Conservation (phyloP, 1,140 invertebrate genomes). For the Stegodyphus mimosarum region DNA sequence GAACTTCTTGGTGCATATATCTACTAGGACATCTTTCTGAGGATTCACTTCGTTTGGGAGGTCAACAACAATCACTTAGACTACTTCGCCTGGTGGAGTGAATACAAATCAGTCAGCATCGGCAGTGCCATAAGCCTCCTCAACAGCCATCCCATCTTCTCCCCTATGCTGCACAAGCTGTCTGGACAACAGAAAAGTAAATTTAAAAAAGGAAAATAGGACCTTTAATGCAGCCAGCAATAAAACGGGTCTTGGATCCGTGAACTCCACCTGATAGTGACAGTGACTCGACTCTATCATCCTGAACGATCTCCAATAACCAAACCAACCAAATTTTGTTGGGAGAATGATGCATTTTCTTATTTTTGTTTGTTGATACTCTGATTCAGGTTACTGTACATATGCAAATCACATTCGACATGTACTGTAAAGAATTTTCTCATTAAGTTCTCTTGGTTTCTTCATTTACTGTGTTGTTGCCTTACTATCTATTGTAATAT, state of each 20-base stretch:
- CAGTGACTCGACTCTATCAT: not conserved
- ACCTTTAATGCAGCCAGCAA: not conserved
- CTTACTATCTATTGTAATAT: no score
- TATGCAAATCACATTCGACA: slow-evolving; percentile 59
- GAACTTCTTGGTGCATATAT: not conserved
- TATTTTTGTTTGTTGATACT: slow-evolving; percentile 45
- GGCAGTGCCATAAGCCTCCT: no score
- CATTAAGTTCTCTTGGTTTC: slow-evolving; percentile 7
- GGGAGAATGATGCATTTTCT: not conserved
- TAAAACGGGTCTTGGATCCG: not conserved
- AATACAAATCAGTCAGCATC: no score
- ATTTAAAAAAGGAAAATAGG: not conserved
- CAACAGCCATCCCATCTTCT: no score
- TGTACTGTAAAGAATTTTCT: slow-evolving; percentile 61
- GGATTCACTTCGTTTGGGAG: no score
- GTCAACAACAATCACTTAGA: no score
- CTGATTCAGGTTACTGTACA: slow-evolving; percentile 58
- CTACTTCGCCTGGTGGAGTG: no score
- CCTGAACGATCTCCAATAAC: not conserved
- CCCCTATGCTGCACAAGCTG: not conserved
- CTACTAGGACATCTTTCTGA: no score
- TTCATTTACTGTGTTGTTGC: not conserved
- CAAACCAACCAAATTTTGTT: not conserved
- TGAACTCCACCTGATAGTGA: not conserved
- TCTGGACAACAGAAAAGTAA: not conserved